These are phyloP conservation scores for Zaprionus obscuricornis DNA, from an alignment of 2,888 invertebrate species.

Conservation along the genomic window DNA sequence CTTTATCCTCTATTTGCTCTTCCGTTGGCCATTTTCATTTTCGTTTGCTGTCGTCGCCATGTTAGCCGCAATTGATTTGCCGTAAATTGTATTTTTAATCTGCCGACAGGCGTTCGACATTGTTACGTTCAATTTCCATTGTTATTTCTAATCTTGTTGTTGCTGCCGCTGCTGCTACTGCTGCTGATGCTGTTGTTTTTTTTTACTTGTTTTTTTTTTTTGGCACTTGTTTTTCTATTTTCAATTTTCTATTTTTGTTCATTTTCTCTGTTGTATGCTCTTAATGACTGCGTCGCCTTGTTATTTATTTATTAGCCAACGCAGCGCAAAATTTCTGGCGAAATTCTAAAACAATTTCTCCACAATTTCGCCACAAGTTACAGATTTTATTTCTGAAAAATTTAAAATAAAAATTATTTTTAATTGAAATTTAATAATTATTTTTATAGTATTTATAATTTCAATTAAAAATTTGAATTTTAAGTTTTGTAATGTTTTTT, in stretches of 20 bases:
- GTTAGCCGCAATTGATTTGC: slow-evolving; percentile 76
- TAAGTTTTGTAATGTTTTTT: no score
- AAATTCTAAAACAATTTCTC: slow-evolving; percentile 1
- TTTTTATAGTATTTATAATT: no score
- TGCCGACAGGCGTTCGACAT: slow-evolving; percentile 55
- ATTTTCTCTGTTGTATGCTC: slow-evolving; percentile 6
- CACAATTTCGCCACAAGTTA: slow-evolving; percentile 9
- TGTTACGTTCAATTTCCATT: slow-evolving; percentile 32
- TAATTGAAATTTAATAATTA: no score
- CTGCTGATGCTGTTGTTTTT: slow-evolving; percentile 8
- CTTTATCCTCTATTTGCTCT: background rate
- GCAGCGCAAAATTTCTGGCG: background rate
- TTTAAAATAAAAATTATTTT: no score
- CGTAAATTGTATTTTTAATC: slow-evolving; percentile 79
- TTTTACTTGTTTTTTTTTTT: background rate
- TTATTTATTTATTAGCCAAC: slow-evolving; percentile 57
- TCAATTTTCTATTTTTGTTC: slow-evolving; percentile 7
- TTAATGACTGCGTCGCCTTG: slow-evolving; percentile 60
- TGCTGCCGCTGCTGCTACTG: slow-evolving; percentile 28
- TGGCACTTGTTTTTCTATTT: slow-evolving; percentile 7
- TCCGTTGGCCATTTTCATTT: slow-evolving; percentile 58
- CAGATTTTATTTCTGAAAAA: no score
- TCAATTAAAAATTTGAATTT: no score
- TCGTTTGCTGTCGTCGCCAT: slow-evolving; percentile 60
- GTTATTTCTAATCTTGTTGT: slow-evolving; percentile 5